Evolutionary conservation across 92 coral and sea anemone species (phyloP), one percentile per base, ranked within the genome.

Genomic region (Phenganax stokvisi): DNA sequence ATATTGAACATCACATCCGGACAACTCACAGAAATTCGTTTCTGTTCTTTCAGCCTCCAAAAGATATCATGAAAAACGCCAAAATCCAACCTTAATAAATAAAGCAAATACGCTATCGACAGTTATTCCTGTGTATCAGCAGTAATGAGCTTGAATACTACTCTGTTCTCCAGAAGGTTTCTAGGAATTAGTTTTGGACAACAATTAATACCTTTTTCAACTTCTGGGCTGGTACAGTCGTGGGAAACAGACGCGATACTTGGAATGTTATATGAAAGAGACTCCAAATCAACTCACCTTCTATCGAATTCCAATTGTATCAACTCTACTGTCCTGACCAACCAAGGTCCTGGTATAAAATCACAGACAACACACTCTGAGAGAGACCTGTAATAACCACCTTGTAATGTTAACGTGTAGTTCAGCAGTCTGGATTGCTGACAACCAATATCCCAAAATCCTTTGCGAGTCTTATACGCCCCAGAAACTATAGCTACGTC

Each of bases 1-100:
- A 86, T 78, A 70, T 96, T 92, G 77, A 96, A 96, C 99, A 96
- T 96, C 71, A 90, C 87, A 73, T 96, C 99, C 29, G 99, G 99
- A 67, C 99, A 96, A 71, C 97, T 85, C 62, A 96, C 87, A 70
- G 92, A 88, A 31, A 90, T 70, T 72, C 86, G 79, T 74, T 77
- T 68, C 51, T 82, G 51, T 47, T 59, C 72, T 87, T 92, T 96
- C 31, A 92, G 76, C 10, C 89, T 90, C 87, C 89, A 80, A 80
- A 96, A 96, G 52, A 96, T 59, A 70, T 96, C 97, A 65, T 90
- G 89, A 81, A 96, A 96, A 56, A 84, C 91, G 37, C 99, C 99
- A 27, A 83, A 85, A 30, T 91, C 60, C 53, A 94, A 86, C 17
- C 98, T 94, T 73, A 7, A 25, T 56, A 54, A 16, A 16, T 3